A percentile compares a stretch with the other conserved stretches of the same genome.
Conservation (phyloP, 1,140 invertebrate genomes). For the Danaus melanippus region DNA sequence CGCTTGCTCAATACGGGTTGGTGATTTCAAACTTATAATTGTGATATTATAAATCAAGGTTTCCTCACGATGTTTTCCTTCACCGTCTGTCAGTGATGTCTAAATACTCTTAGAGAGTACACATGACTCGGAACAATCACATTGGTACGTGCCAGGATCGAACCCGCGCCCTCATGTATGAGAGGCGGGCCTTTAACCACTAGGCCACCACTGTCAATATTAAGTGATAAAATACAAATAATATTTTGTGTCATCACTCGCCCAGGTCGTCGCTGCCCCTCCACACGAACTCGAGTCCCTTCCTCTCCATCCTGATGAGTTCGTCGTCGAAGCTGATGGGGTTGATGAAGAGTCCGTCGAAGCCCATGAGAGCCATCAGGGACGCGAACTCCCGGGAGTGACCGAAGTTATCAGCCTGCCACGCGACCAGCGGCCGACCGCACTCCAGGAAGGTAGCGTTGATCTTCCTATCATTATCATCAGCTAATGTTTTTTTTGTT, state of each 20-base stretch:
- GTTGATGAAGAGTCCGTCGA: conserved; percentile 89
- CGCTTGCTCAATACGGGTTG: too few relatives aligned
- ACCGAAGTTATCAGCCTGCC: conserved; percentile 95
- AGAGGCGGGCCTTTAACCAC: too few relatives aligned
- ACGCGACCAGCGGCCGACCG: conserved; percentile 83
- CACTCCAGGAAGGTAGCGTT: conserved; percentile 88
- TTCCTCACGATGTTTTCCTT: too few relatives aligned
- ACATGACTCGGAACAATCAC: too few relatives aligned
- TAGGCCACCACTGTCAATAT: too few relatives aligned
- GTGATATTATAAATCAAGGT: too few relatives aligned
- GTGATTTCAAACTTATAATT: too few relatives aligned
- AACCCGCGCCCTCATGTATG: too few relatives aligned
- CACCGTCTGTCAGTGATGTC: too few relatives aligned
- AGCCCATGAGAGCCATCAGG: conserved; percentile 87
- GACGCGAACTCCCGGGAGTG: conserved; percentile 91
- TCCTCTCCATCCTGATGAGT: conserved; percentile 72
- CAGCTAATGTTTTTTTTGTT: conserved; percentile 16
- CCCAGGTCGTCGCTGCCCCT: conserved; percentile 80
- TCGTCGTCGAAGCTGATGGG: conserved; percentile 93
- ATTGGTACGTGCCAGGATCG: too few relatives aligned
- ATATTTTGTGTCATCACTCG: conserved; percentile 22
- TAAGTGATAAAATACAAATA: too few relatives aligned
- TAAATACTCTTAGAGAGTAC: too few relatives aligned
- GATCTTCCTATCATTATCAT: conserved; percentile 64
- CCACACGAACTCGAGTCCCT: conserved; percentile 90